A percentile compares a stretch with the other conserved stretches of the same genome.
Evolutionary conservation across 2,797 vertebrate species (phyloP).

Genomic region (Yasuhikotakia modesta): DNA sequence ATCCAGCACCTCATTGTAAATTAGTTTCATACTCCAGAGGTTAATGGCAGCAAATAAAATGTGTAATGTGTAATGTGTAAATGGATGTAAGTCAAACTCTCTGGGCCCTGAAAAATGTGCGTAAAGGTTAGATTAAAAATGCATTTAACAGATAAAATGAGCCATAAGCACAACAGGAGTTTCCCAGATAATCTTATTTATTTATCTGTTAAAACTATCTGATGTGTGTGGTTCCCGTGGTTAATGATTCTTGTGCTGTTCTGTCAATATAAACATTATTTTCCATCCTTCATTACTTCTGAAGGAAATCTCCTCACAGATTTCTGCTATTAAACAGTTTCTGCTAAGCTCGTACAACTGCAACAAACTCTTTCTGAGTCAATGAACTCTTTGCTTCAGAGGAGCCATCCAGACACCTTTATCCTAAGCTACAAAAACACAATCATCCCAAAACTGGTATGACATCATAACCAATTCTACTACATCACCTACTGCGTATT

Average conservation of each 20-base stretch:
- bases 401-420: neutral
- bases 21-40: slow-evolving; percentile 39
- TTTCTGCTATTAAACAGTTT: slow-evolving; percentile 62
- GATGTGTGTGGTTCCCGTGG: too few species aligned
- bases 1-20: slow-evolving; percentile 54
- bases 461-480: too few species aligned
- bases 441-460: too few species aligned
- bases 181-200: neutral
- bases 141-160: slow-evolving; percentile 12
- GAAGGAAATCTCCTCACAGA: slow-evolving; percentile 42
- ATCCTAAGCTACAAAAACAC: too few species aligned
- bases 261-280: slow-evolving; percentile 26
- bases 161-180: slow-evolving; percentile 18
- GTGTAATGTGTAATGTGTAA: too few species aligned
- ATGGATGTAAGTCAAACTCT: slow-evolving; percentile 27
- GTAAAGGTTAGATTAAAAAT: slow-evolving; percentile 26
- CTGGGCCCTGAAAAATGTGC: slow-evolving; percentile 18
- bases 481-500: too few species aligned
- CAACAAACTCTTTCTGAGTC: slow-evolving; percentile 51
- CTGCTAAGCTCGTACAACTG: slow-evolving; percentile 49
- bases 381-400: slow-evolving; percentile 54
- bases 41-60: slow-evolving; percentile 33
- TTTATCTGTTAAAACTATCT: neutral
- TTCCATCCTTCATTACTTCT: slow-evolving; percentile 66
- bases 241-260: neutral